Evolutionary conservation across 2,888 invertebrate species (phyloP).

Genomic region (Erpobdella octoculata): DNA sequence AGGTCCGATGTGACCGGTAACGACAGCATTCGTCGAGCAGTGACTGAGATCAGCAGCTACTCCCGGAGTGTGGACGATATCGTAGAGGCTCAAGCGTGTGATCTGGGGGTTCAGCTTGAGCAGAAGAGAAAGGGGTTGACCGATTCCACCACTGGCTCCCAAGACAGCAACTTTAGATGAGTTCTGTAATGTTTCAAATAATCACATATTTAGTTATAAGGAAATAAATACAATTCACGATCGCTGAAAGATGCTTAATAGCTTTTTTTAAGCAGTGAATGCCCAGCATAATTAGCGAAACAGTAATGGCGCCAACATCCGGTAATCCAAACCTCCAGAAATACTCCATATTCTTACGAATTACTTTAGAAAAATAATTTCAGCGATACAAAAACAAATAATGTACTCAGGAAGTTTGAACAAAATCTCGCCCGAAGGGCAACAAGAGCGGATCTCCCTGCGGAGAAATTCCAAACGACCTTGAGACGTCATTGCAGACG

Average conservation of each 20-base stretch:
- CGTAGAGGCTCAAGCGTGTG: conserved; percentile 75
- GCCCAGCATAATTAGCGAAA: too few species aligned
- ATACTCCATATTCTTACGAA: too few species aligned
- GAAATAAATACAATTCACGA: not conserved
- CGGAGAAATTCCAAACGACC: not conserved
- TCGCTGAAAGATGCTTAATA: too few species aligned
- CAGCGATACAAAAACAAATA: too few species aligned
- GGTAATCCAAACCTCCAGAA: too few species aligned
- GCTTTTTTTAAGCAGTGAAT: too few species aligned
- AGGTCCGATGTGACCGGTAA: conserved; percentile 59
- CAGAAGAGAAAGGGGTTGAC: conserved; percentile 85
- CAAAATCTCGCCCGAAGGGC: too few species aligned
- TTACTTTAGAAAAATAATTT: too few species aligned
- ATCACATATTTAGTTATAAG: too few species aligned
- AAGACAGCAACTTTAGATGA: conserved; percentile 83
- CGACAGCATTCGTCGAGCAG: conserved; percentile 52
- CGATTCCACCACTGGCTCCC: conserved; percentile 94
- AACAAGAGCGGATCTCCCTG: not conserved
- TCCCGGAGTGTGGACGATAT: conserved; percentile 88
- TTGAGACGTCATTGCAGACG: not conserved
- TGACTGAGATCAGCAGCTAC: conserved; percentile 95
- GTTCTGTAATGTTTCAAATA: too few species aligned
- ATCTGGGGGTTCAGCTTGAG: conserved; percentile 68
- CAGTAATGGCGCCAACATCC: too few species aligned
- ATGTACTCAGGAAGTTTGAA: too few species aligned